Evolutionary conservation across 2,888 invertebrate genomes (phyloP).

Genomic region (Acleris literana): DNA sequence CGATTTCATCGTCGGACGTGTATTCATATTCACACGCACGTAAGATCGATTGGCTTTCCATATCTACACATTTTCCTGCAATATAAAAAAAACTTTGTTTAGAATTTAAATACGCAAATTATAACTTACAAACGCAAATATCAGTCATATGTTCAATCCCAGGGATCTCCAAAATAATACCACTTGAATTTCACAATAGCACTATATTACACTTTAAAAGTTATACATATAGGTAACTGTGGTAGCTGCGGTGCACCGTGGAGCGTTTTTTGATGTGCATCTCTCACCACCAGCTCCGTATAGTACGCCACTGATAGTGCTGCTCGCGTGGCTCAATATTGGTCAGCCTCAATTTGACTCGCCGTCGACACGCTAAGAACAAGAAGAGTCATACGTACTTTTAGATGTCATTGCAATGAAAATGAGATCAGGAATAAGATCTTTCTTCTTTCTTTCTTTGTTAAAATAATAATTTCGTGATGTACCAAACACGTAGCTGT

Average conservation of each 20-base stretch:
- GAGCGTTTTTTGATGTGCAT: too few relatives aligned
- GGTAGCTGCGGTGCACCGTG: too few relatives aligned
- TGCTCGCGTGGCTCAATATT: too few relatives aligned
- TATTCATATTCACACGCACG: neutral
- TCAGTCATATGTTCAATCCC: neutral
- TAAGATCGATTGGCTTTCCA: conserved; percentile 10
- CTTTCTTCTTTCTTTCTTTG: neutral
- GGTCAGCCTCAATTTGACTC: too few relatives aligned
- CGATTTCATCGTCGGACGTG: conserved; percentile 9
- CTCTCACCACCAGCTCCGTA: too few relatives aligned
- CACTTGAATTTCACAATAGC: too few relatives aligned
- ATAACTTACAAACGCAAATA: conserved; percentile 7
- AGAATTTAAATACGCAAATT: conserved; percentile 1
- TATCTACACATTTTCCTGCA: neutral
- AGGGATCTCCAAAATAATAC: too few relatives aligned
- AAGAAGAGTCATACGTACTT: conserved; percentile 8
- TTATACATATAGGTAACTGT: too few relatives aligned
- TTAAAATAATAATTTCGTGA: conserved; percentile 6
- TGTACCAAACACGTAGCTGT: conserved; percentile 8
- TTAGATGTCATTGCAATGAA: conserved; percentile 14
- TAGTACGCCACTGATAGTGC: too few relatives aligned
- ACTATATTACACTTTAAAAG: too few relatives aligned
- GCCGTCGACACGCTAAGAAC: too few relatives aligned
- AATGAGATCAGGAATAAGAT: neutral
- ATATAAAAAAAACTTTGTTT: too few relatives aligned